A percentile compares a stretch with the other conserved stretches of the same genome.
Evolutionary conservation across 2,888 invertebrate genomes (phyloP).

Genomic region (Polydrusus tereticollis): DNA sequence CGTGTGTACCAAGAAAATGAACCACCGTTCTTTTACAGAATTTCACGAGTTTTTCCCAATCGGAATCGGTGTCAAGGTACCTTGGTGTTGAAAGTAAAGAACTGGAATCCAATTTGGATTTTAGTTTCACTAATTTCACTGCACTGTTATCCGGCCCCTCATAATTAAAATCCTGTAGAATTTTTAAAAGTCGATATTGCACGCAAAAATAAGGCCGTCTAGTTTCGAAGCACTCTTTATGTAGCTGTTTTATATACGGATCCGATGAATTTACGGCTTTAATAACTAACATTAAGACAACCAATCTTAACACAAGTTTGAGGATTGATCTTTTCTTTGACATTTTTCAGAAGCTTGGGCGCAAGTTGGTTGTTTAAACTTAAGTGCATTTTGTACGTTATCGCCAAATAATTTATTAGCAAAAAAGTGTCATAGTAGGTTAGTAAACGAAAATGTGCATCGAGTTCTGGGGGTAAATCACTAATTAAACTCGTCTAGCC

Average conservation of each 20-base stretch:
- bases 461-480: not conserved
- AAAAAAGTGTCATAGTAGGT: constrained; percentile 43
- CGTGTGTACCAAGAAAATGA: constrained; percentile 58
- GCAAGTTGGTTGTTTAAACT: not conserved
- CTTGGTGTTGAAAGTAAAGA: constrained; percentile 36
- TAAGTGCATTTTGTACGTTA: not conserved
- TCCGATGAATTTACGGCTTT: constrained; percentile 49
- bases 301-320: constrained; percentile 18
- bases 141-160: constrained; percentile 48
- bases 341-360: not conserved
- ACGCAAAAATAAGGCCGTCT: constrained; percentile 57
- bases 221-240: constrained; percentile 54
- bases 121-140: constrained; percentile 56
- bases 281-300: constrained; percentile 24
- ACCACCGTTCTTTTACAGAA: constrained; percentile 59
- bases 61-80: constrained; percentile 54
- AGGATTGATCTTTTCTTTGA: not conserved
- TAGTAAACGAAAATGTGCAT: constrained; percentile 11
- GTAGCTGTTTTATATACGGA: constrained; percentile 58
- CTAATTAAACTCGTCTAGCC: not conserved
- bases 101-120: constrained; percentile 37
- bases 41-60: constrained; percentile 59
- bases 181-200: constrained; percentile 59
- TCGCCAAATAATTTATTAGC: constrained; percentile 24
- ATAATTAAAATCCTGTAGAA: constrained; percentile 54